Evolutionary conservation across 2,888 invertebrate species (phyloP).

Genomic region (Megaustenia siamemsis): DNA sequence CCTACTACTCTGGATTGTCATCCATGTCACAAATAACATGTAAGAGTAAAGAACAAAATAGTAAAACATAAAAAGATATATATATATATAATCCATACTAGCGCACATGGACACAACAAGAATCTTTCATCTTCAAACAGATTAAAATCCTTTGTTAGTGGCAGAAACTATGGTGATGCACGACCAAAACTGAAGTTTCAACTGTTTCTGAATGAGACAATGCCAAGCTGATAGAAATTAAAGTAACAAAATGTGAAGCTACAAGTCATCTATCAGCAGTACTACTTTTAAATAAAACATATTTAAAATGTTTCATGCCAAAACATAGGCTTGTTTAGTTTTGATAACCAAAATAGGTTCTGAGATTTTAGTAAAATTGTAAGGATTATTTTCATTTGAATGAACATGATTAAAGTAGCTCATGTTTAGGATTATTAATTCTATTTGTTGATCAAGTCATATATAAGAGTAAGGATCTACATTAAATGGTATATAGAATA

Average conservation of each 20-base stretch:
- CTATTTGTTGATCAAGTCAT: no score
- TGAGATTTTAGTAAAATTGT: no score
- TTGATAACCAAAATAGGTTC: no score
- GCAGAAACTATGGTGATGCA: constrained; percentile 4
- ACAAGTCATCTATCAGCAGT: not conserved
- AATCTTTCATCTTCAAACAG: not conserved
- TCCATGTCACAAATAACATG: not conserved
- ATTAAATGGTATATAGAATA: no score
- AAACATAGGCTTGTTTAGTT: not conserved
- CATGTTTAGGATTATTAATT: no score
- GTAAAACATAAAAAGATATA: not conserved
- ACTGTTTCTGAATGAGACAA: not conserved
- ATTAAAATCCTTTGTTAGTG: not conserved
- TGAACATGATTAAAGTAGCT: no score
- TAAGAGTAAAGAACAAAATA: not conserved
- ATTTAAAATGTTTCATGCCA: not conserved
- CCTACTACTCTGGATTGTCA: not conserved
- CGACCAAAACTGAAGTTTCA: not conserved
- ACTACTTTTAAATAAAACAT: not conserved
- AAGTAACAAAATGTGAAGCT: not conserved
- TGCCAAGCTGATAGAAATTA: not conserved
- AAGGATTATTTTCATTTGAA: no score
- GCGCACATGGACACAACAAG: not conserved
- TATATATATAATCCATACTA: not conserved
- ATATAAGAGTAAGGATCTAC: no score